Base-by-base conservation (phyloP, 2,797 vertebrate genomes). In the Zalophus californianus region DNA sequence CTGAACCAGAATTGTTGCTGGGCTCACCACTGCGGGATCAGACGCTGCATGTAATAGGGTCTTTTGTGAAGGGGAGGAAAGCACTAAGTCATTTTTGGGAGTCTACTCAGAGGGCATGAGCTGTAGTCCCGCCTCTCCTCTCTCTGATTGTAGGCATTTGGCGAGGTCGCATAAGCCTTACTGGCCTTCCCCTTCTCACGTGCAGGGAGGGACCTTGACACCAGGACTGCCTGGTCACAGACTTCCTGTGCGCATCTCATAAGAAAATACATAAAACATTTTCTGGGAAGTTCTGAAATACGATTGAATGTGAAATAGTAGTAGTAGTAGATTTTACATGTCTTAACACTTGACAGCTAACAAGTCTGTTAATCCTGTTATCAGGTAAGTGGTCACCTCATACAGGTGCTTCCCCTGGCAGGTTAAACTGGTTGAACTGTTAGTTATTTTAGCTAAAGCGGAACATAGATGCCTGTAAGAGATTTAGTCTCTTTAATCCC, bases 401-500 rank as follows among this genome's bases (percentile, higher is more conserved):
- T 27, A 3, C 13, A 48, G 44, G 29, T n/a, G 2, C 35, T 56
- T 97, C 23, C 7, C 35, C 48, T 62, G 77, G 83, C 25, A 94
- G 15, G 44, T 91, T 83, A 85, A 84, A 32, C 54, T 84, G 84
- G 48, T 18, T 41, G 48, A 88, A 94, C 60, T 95, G 2, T 62
- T 93, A 21, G 1, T 97, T 97, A 96, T 92, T 68, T 68, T 90
- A 95, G 58, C 50, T 77, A 29, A 86, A 70, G 70, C 32, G 75
- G 13, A 91, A 48, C 32, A 23, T 11, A 87, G 66, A 86, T 25
- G 8, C 84, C 25, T 27, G 2, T 11, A 35, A 29, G 44, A 97
- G 91, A 72, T 38, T 91, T 64, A 84, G 96, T 90, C 29, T 58
- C 32, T 68, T 83, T 38, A 38, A 79, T 94, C 29, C 27, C 18